A percentile compares a stretch with the other conserved stretches of the same genome.
Evolutionary conservation across 37 sponge, comb jelly and placozoan genomes (phyloP).

Genomic region (Hormiphora californensis): DNA sequence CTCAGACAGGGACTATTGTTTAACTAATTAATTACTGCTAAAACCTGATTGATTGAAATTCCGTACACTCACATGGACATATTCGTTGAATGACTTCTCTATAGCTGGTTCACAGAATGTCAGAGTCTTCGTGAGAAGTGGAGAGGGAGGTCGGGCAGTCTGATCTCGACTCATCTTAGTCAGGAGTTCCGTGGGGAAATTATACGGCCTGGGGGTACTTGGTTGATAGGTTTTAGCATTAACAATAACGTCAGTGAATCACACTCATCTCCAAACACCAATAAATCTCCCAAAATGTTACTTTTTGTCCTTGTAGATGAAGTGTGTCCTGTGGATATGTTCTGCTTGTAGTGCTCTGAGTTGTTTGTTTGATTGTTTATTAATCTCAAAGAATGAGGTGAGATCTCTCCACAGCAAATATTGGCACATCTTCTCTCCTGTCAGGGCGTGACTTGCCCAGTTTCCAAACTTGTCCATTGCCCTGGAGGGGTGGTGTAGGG

Average conservation of each 20-base stretch:
- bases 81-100: slow-evolving; percentile 36
- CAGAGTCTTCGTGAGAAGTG: slow-evolving; percentile 51
- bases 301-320: slow-evolving; percentile 38
- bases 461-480: slow-evolving; percentile 51
- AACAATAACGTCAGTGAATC: not conserved
- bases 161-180: slow-evolving; percentile 17
- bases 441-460: not conserved
- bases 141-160: slow-evolving; percentile 24
- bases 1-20: too few relatives aligned
- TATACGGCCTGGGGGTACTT: slow-evolving; percentile 31
- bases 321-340: slow-evolving; percentile 39
- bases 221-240: not conserved
- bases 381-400: slow-evolving; percentile 42
- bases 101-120: not conserved
- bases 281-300: too few relatives aligned
- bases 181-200: slow-evolving; percentile 14
- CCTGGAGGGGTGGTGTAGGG: too few relatives aligned
- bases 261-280: not conserved
- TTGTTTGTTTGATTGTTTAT: slow-evolving; percentile 44
- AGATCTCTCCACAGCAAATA: slow-evolving; percentile 41
- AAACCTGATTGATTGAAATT: too few relatives aligned
- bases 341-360: slow-evolving; percentile 36
- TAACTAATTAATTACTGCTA: too few relatives aligned
- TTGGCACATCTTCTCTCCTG: slow-evolving; percentile 8
- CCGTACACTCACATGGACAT: slow-evolving; percentile 11